These are phyloP conservation scores for Digitonthophagus gazella DNA, from an alignment of 2,888 invertebrate species.

Conservation along the genomic window DNA sequence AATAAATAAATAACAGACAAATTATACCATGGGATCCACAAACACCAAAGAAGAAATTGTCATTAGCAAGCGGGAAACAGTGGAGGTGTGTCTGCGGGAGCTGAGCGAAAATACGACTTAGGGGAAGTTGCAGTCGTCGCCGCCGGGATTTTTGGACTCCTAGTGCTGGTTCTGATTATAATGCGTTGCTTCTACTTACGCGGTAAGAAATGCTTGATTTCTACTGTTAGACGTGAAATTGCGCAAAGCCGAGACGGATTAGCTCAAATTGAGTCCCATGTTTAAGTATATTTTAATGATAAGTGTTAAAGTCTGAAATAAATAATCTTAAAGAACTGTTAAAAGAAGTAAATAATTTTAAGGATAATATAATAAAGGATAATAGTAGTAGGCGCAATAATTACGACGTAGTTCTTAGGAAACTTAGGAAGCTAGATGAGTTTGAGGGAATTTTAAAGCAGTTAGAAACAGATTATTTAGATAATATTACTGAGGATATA, in stretches of 20 bases:
- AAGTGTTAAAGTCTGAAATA: neutral
- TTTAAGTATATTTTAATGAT: conserved; percentile 2
- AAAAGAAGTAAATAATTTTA: conserved; percentile 1
- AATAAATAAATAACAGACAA: no score
- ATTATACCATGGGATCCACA: neutral
- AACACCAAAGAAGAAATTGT: neutral
- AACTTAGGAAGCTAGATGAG: conserved; percentile 6
- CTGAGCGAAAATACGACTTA: neutral
- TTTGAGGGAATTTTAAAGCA: conserved; percentile 2
- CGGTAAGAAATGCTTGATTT: neutral
- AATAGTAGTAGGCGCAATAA: conserved; percentile 4
- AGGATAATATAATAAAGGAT: conserved; percentile 7
- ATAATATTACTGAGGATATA: neutral
- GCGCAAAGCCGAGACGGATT: neutral
- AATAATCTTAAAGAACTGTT: conserved; percentile 5
- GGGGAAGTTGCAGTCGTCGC: neutral
- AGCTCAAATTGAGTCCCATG: neutral
- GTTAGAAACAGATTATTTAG: neutral
- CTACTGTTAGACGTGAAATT: conserved; percentile 1
- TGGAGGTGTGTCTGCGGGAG: neutral
- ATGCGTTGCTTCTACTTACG: neutral
- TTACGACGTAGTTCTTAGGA: neutral
- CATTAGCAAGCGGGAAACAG: no score
- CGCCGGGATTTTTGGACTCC: neutral
- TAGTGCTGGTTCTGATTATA: no score